phyloP scores from a whole-genome alignment of 2,113 vertebrate species.

The Tragulus kanchil region DNA sequence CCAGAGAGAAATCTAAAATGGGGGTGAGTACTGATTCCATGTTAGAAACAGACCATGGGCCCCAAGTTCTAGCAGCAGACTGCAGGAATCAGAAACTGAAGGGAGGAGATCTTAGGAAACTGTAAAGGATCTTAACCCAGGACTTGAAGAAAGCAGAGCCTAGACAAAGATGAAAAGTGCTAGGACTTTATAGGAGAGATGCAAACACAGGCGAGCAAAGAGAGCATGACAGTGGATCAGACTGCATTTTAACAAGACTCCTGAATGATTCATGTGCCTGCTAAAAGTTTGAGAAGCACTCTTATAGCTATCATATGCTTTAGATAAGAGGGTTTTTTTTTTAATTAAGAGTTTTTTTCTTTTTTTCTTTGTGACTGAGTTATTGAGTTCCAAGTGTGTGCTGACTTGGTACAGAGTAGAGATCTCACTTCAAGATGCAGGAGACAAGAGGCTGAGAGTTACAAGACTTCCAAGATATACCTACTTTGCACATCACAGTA shows the following conservation, averaged over 20 bases:
- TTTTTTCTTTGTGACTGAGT: neutral
- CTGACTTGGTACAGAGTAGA: neutral
- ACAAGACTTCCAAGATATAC: neutral
- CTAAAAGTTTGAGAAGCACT: neutral
- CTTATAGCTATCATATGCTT: neutral
- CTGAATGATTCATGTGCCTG: neutral
- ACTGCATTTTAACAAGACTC: neutral
- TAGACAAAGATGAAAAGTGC: neutral
- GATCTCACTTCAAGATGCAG: neutral
- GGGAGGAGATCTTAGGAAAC: neutral
- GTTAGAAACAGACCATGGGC: neutral
- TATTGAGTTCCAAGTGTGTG: neutral
- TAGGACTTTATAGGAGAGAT: neutral
- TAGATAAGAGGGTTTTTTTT: neutral
- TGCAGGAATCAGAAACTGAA: neutral
- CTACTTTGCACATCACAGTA: neutral
- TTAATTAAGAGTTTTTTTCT: neutral
- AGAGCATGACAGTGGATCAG: neutral
- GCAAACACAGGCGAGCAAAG: neutral
- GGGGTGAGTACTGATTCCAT: neutral
- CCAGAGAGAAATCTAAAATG: neutral
- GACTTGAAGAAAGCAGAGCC: slow-evolving; percentile 12
- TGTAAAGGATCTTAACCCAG: neutral
- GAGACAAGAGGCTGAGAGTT: neutral
- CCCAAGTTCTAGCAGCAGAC: neutral